Evolutionary conservation across 2,113 vertebrate genomes (phyloP).

Genomic region (Salvator merianae): DNA sequence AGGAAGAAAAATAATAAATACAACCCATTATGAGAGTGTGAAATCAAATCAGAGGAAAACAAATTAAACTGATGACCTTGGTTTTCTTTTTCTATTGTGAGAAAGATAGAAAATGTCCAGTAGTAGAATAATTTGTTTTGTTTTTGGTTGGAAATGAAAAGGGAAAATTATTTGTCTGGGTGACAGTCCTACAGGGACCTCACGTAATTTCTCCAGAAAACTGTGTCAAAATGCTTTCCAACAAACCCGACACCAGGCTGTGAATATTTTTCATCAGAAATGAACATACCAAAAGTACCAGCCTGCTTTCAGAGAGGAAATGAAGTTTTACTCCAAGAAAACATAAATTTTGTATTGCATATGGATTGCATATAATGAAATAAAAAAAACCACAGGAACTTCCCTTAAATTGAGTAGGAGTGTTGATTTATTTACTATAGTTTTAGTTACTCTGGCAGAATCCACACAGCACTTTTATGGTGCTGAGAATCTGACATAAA

Average conservation of each 20-base stretch:
- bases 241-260: fast-evolving
- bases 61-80: background rate
- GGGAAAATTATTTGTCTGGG: background rate
- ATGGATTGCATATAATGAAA: background rate
- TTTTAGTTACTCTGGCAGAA: background rate
- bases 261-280: fast-evolving
- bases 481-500: no score
- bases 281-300: background rate
- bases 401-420: background rate
- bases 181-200: background rate
- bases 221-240: background rate
- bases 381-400: background rate
- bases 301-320: background rate
- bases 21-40: background rate
- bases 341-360: background rate
- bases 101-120: background rate
- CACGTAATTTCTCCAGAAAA: background rate
- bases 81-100: background rate
- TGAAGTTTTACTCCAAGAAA: background rate
- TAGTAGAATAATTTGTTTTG: constrained; percentile 1
- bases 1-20: background rate
- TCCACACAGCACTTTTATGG: no score
- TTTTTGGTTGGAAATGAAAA: background rate
- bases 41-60: fast-evolving
- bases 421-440: background rate